Evolutionary conservation across 2,113 vertebrate genomes (phyloP), one percentile per base, ranked within the genome.

Genomic region (Eidolon helvum): DNA sequence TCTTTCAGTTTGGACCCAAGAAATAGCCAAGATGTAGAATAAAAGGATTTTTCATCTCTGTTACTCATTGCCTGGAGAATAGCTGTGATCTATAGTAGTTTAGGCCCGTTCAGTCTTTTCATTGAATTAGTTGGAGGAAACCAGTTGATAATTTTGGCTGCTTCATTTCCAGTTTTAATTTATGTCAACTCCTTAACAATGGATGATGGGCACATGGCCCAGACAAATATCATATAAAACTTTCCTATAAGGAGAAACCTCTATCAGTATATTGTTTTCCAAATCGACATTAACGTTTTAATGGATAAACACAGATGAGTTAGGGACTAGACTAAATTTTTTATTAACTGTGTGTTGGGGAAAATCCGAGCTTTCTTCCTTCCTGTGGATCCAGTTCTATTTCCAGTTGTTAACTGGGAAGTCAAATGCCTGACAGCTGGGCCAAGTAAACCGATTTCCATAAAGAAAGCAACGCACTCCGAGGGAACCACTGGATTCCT

Each of bases 331-430:
- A 48, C 80, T 86, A 69, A 79, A 26, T 10, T 86, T 96, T 93
- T 96, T 65, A 84, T 90, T 86, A 57, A 68, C 84, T 96, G 50
- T 78, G 53, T 91, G n/a, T 86, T 95, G 69, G 68, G 90, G 88
- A 93, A 96, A 89, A 68, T 66, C 35, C 50, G 59, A 91, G 71
- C 71, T 95, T 93, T 87, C 84, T 92, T 93, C 78, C 65, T 89
- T 85, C 53, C 78, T 77, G 48, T 18, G 85, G 43, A 66, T 95
- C 35, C 55, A 79, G 28, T 93, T 95, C 89, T 66, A 21, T 82
- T 95, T 87, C 90, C n/a, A 94, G 68, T 40, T 91, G 72, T 95
- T 93, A 55, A 65, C 38, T 94, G 88, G 61, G 55, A 72, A 88
- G 92, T 82, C 24, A 80, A 92, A 55, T 75, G 43, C 57, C 53